Conservation (phyloP, 2,113 vertebrate species). For the Sarotherodon lohbergeri region DNA sequence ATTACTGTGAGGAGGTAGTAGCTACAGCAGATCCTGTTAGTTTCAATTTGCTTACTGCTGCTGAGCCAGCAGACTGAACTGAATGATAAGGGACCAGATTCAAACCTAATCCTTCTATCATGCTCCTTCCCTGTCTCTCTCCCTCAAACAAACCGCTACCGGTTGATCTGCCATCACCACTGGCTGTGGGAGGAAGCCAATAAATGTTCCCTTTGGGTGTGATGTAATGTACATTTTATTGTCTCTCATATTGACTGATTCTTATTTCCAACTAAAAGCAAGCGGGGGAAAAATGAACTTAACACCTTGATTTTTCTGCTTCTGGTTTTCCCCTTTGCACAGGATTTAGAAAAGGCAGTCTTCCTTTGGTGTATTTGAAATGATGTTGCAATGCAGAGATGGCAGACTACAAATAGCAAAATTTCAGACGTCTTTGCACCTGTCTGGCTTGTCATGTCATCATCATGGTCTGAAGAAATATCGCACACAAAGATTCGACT, state of each 20-base stretch:
- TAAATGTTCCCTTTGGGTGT: conserved; percentile 26
- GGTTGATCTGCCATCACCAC: conserved; percentile 42
- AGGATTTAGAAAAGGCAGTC: neutral
- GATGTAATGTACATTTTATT: conserved; percentile 33
- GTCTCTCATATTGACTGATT: conserved; percentile 8
- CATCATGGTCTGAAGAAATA: neutral
- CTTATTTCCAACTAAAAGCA: conserved; percentile 10
- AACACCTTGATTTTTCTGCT: neutral
- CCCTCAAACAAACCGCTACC: conserved; percentile 20
- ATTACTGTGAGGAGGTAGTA: conserved; percentile 47
- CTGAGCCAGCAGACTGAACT: conserved; percentile 67
- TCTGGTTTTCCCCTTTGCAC: neutral
- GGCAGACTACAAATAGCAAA: conserved; percentile 1
- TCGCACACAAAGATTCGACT: neutral
- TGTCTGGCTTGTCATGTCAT: neutral
- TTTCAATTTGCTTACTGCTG: conserved; percentile 67
- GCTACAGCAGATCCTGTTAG: conserved; percentile 63
- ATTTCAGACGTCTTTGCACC: conserved; percentile 4
- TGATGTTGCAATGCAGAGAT: conserved; percentile 31
- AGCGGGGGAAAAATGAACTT: neutral
- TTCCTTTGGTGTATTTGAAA: conserved; percentile 33
- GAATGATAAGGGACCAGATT: conserved; percentile 60
- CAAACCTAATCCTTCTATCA: conserved; percentile 56
- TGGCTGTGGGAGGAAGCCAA: conserved; percentile 18
- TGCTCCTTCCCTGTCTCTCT: neutral